Evolutionary conservation across 2,113 vertebrate genomes (phyloP), one percentile per base, ranked within the genome.

Genomic region (Tragulus kanchil): DNA sequence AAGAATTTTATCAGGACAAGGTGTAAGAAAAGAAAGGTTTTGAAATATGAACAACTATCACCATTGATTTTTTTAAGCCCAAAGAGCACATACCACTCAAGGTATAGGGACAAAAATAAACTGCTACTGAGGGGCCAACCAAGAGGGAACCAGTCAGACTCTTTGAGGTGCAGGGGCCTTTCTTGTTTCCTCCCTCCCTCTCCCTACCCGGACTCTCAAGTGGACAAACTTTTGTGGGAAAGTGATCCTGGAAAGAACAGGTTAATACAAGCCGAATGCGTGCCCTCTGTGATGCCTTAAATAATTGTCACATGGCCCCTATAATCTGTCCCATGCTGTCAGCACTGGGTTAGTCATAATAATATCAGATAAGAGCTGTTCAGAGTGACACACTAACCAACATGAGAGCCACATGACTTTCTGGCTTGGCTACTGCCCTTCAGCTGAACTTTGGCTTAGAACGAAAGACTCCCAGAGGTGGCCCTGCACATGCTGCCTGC

Each of bases 391-490:
- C 98, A 98, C 98, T 98, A 98, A 99, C 98, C 98, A 99, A 99
- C 99, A 99, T 98, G 99, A 98, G 99, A 99, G 99, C 98, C 99
- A 99, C 99, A 99, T 99, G 99, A 99, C 99, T 99, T 98, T 98
- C 98, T 99, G 99, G 99, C 99, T 98, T 97, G 97, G 98, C 97
- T 97, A 95, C 98, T 99, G 99, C 98, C 99, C 99, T 99, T 99
- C 99, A 99, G 98, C 98, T 99, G 99, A 99, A 99, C 99, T 99
- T 99, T 99, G 99, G 98, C 99, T 99, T 97, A 99, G 98, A 99
- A 96, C 62, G 42, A 84, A 93, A 90, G 96, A 42, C 95, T 90
- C 97, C 93, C 98, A 81, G 54, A 71, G 73, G 77, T 93, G 2
- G 95, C 71, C 83, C 90, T 50, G 96, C 89, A 97, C 92, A 97